Conservation (phyloP, 2,797 vertebrate genomes). For the Dendrocincla tyrannina region DNA sequence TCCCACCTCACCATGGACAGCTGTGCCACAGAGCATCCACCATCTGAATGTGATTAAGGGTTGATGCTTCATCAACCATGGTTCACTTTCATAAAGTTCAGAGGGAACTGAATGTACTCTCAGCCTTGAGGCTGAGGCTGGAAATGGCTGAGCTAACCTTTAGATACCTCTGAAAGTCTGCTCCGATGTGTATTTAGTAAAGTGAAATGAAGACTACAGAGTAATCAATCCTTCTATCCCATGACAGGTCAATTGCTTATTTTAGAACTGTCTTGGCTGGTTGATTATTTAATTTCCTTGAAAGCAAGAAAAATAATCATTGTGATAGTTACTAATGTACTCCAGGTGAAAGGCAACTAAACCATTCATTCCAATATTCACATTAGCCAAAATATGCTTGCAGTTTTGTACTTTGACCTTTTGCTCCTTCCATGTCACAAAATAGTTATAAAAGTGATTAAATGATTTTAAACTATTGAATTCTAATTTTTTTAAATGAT, state of each 20-base stretch:
- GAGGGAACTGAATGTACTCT: neutral
- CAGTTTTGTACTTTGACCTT: constrained; percentile 26
- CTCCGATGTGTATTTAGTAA: constrained; percentile 24
- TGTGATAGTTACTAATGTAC: constrained; percentile 56
- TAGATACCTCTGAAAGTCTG: neutral
- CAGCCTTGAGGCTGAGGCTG: neutral
- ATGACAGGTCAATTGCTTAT: constrained; percentile 35
- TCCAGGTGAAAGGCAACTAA: constrained; percentile 51
- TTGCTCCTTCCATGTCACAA: neutral
- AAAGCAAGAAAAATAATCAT: constrained; percentile 69
- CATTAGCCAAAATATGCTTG: neutral
- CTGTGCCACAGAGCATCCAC: neutral
- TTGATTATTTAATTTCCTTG: constrained; percentile 68
- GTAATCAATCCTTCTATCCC: constrained; percentile 29
- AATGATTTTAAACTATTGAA: constrained; percentile 50
- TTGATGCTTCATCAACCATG: neutral
- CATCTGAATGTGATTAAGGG: neutral
- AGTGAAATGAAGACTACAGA: constrained; percentile 30
- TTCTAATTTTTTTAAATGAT: constrained; percentile 33
- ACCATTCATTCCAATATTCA: constrained; percentile 13
- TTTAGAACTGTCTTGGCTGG: constrained; percentile 51
- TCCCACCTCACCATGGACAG: neutral
- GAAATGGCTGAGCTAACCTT: neutral
- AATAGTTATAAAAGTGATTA: constrained; percentile 58
- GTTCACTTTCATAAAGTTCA: neutral